phyloP scores from a whole-genome alignment of 2,797 vertebrate species.

The Melanotaenia maccullochi region DNA sequence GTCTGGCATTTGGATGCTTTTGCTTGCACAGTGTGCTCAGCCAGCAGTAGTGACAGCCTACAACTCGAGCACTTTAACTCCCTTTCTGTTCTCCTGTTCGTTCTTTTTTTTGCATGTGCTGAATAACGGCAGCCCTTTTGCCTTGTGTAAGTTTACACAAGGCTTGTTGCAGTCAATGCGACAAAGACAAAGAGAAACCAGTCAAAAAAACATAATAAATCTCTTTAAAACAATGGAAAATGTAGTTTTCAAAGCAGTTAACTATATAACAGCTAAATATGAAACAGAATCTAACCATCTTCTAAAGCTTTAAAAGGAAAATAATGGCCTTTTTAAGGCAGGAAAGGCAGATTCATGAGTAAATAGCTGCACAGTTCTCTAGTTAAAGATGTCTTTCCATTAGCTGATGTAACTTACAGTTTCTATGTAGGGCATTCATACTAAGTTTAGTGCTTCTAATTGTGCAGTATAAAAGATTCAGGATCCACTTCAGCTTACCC shows the following conservation, averaged over 20 bases:
- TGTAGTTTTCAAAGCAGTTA: background rate
- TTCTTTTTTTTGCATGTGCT: constrained; percentile 1
- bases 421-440: constrained; percentile 21
- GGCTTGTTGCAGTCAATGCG: constrained; percentile 29
- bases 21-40: constrained; percentile 12
- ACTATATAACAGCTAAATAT: background rate
- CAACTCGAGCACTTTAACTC: constrained; percentile 50
- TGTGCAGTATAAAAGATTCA: constrained; percentile 62
- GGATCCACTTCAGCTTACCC: constrained; percentile 39
- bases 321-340: background rate
- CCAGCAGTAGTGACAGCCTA: constrained; percentile 18
- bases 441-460: constrained; percentile 44
- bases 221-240: background rate
- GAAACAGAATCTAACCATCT: too few relatives aligned
- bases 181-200: constrained; percentile 8
- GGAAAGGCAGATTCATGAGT: background rate
- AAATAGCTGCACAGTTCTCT: constrained; percentile 1
- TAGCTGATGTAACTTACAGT: constrained; percentile 21
- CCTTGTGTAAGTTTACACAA: constrained; percentile 52
- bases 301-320: too few relatives aligned
- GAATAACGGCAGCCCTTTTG: constrained; percentile 19
- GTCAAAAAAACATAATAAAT: background rate
- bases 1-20: constrained; percentile 41
- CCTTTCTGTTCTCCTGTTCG: constrained; percentile 29
- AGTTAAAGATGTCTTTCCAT: constrained; percentile 19